Base-by-base conservation (phyloP, 2,888 invertebrate species). In the Hoplodrina ambigua region DNA sequence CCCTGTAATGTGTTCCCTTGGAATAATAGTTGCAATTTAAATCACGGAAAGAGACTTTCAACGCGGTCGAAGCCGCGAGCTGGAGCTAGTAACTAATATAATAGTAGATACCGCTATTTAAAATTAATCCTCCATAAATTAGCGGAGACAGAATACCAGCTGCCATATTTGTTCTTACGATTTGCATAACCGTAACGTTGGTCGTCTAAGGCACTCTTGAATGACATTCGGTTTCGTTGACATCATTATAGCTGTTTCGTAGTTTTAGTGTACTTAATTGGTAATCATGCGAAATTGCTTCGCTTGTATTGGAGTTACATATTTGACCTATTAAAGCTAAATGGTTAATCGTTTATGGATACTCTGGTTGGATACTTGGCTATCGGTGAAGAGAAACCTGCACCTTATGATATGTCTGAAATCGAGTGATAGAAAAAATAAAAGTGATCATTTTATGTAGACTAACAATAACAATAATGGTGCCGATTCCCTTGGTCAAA, bases 181-280 rank as follows among this genome's bases (percentile, higher is more conserved):
- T 78, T 79, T 69, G 68, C 66, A 80, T 75, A 75, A 75, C 69
- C 52, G 69, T 53, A 67, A 67, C 54, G 10, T 20, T 52, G 56
- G n/a, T 50, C 20, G 25, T 30, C 44, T 50, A 57, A 56, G 41
- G 17, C 56, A 61, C 41, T 11, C 57, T 73, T 69, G 60, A 70
- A 78, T 78, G 66, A 70, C 69, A 66, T 37, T 54, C 25, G 15
- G 60, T 60, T 72, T 62, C 61, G 44, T 69, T 59, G 71, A 67
- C 69, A 72, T 72, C 67, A 61, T 55, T 55, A 68, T 15, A 19
- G 50, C 20, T 52, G 44, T 50, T 44, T 54, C 49, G 37, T 44
- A 52, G 62, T 59, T 13, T 25, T 37, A 8, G 37, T 37, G 17
- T 33, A 56, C 37, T 56, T 72, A 55, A 68, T 78, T 72, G 63